Evolutionary conservation across 1,140 invertebrate genomes (phyloP).

Genomic region (Bombus ignitus): DNA sequence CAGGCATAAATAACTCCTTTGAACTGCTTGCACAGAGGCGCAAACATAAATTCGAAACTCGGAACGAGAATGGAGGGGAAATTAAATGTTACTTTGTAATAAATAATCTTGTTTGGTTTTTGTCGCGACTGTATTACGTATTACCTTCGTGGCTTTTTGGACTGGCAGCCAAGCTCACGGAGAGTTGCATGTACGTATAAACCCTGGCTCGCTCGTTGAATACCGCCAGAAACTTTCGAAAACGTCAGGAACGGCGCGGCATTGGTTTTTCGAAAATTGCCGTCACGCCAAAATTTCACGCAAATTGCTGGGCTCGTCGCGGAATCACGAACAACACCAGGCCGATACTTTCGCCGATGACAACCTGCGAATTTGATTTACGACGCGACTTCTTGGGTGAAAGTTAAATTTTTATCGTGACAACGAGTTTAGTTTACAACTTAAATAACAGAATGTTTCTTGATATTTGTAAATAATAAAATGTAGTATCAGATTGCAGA

Average conservation of each 20-base stretch:
- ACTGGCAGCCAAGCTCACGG: slow-evolving; percentile 30
- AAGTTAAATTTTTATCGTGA: neutral
- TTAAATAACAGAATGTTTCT: neutral
- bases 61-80: neutral
- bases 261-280: slow-evolving; percentile 48
- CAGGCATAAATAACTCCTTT: neutral
- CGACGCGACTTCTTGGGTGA: neutral
- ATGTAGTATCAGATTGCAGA: too few species aligned
- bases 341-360: neutral
- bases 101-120: slow-evolving; percentile 13
- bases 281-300: neutral
- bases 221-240: slow-evolving; percentile 34
- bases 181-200: neutral
- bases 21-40: neutral
- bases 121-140: slow-evolving; percentile 31
- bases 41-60: slow-evolving; percentile 13
- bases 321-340: neutral
- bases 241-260: slow-evolving; percentile 17
- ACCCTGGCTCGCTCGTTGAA: neutral
- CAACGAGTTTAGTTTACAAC: too few species aligned
- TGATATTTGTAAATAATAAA: neutral
- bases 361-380: neutral
- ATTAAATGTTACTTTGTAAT: slow-evolving; percentile 8
- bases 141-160: slow-evolving; percentile 41
- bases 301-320: neutral